phyloP scores from a whole-genome alignment of 1,140 invertebrate genomes.

The Campoletis sonorensis region DNA sequence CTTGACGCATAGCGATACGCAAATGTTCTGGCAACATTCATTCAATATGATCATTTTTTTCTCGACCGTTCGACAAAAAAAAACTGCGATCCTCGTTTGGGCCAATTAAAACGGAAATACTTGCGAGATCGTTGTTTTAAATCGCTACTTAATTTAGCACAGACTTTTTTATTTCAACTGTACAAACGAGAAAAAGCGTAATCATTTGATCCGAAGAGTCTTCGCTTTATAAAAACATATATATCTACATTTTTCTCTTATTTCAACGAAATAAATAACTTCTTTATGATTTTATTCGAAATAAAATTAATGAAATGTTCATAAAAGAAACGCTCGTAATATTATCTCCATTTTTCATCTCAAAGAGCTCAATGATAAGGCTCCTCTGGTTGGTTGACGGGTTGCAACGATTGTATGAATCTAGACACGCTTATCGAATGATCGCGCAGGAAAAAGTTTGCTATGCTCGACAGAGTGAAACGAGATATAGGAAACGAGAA shows the following conservation, averaged over 20 bases:
- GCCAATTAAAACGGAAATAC: slow-evolving; percentile 21
- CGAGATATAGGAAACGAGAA: slow-evolving; percentile 25
- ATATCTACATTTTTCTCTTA: too few species aligned
- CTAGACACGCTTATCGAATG: slow-evolving; percentile 43
- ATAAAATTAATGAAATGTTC: too few species aligned
- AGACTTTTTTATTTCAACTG: not conserved
- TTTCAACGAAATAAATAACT: too few species aligned
- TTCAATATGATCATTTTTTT: slow-evolving; percentile 7
- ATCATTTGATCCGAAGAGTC: too few species aligned
- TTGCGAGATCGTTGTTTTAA: slow-evolving; percentile 1
- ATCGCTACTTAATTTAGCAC: slow-evolving; percentile 23
- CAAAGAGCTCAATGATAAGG: too few species aligned
- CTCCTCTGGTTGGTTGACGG: not conserved
- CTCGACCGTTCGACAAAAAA: not conserved
- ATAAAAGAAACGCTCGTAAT: too few species aligned
- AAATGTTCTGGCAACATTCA: not conserved
- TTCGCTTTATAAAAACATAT: not conserved
- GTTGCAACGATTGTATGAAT: not conserved
- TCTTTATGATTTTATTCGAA: too few species aligned
- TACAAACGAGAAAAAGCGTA: not conserved
- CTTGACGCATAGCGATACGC: slow-evolving; percentile 11
- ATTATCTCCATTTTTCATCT: too few species aligned
- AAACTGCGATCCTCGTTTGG: not conserved
- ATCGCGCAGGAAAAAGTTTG: not conserved
- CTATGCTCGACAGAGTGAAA: not conserved